Conservation (phyloP, 2,888 invertebrate genomes). For the Pristionchus exspectatus region DNA sequence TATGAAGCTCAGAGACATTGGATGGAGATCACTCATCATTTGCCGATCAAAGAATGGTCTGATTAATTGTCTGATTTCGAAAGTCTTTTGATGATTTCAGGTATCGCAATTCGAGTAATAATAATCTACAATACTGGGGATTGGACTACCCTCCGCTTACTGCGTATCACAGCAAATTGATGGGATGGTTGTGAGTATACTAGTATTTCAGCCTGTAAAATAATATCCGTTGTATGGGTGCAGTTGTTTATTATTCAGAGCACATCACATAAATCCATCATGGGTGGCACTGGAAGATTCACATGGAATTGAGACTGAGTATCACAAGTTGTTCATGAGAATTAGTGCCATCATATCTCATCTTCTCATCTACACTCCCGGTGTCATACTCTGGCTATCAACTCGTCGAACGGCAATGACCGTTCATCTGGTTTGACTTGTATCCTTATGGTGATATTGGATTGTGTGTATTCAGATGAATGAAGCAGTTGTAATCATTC, state of each 20-base stretch:
- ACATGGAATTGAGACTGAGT: conserved; percentile 89
- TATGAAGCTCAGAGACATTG: conserved; percentile 99
- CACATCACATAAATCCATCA: conserved; percentile 84
- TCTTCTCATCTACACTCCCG: conserved; percentile 84
- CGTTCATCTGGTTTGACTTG: not conserved
- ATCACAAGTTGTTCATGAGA: conserved; percentile 88
- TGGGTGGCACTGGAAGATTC: conserved; percentile 89
- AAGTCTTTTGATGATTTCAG: conserved; percentile 69
- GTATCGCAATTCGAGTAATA: conserved; percentile 82
- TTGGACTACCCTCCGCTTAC: conserved; percentile 98
- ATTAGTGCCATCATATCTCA: conserved; percentile 87
- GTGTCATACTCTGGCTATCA: not conserved
- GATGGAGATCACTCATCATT: conserved; percentile 96
- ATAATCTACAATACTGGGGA: conserved; percentile 97
- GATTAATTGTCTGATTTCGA: not conserved
- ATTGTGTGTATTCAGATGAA: conserved; percentile 60
- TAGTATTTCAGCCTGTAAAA: not conserved
- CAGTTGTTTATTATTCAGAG: conserved; percentile 77
- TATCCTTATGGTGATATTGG: not conserved
- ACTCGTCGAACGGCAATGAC: not conserved
- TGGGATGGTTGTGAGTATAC: conserved; percentile 84
- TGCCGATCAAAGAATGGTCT: conserved; percentile 84
- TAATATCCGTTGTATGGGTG: not conserved
- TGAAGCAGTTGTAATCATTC: conserved; percentile 82
- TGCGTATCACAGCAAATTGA: conserved; percentile 92